Evolutionary conservation across 2,888 invertebrate genomes (phyloP).

Genomic region (Cosmopolites sordidus): DNA sequence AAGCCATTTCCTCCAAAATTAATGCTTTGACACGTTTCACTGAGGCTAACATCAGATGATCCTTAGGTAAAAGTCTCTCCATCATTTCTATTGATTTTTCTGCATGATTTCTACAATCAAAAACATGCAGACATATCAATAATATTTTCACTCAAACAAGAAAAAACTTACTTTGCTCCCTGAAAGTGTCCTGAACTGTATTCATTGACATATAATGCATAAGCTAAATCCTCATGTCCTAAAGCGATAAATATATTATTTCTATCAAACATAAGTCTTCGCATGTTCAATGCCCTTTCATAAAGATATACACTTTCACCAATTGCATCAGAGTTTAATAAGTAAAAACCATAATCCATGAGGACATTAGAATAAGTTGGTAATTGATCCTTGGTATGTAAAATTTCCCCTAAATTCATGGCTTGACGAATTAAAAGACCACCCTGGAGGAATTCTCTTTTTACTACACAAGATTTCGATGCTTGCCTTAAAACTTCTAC

Average conservation of each 20-base stretch:
- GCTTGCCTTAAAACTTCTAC: conserved; percentile 83
- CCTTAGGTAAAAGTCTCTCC: conserved; percentile 71
- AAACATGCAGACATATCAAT: background rate
- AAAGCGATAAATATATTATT: conserved; percentile 84
- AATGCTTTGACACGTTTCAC: conserved; percentile 89
- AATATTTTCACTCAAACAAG: conserved; percentile 1
- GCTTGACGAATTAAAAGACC: conserved; percentile 80
- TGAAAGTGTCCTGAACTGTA: conserved; percentile 85
- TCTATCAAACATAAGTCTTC: conserved; percentile 74
- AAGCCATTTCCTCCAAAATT: conserved; percentile 88
- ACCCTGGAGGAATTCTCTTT: conserved; percentile 77
- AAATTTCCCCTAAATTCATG: conserved; percentile 62
- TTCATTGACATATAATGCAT: conserved; percentile 88
- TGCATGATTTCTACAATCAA: conserved; percentile 63
- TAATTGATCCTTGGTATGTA: conserved; percentile 60
- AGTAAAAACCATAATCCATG: conserved; percentile 85
- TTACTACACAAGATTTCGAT: conserved; percentile 85
- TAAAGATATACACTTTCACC: conserved; percentile 81
- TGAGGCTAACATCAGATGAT: conserved; percentile 82
- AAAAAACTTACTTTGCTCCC: conserved; percentile 59
- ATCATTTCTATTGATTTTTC: conserved; percentile 79
- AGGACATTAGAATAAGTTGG: conserved; percentile 81
- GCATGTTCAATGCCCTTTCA: conserved; percentile 68
- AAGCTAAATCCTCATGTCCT: conserved; percentile 88
- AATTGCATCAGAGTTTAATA: conserved; percentile 83